These are phyloP conservation scores for Eupristina koningsbergeri DNA, from an alignment of 1,140 invertebrate species.

Conservation along the genomic window DNA sequence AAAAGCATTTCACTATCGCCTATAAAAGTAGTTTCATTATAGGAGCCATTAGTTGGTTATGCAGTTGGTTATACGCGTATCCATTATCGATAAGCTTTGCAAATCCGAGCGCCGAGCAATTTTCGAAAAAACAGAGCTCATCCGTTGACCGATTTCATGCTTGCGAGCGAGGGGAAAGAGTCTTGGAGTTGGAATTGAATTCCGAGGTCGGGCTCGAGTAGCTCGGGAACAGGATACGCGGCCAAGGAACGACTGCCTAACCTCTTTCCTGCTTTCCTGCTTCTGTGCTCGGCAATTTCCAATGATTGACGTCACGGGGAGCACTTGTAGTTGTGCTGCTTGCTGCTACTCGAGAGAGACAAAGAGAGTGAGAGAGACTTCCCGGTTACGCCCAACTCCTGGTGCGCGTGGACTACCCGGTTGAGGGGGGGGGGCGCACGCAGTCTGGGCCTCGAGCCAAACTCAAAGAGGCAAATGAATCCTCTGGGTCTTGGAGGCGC, in stretches of 20 bases:
- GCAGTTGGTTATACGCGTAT: not conserved
- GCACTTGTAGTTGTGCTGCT: not conserved
- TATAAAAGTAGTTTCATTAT: constrained; percentile 6
- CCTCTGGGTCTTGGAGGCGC: not conserved
- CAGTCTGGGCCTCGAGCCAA: constrained; percentile 29
- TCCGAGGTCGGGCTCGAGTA: not conserved
- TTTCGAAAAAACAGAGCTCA: not conserved
- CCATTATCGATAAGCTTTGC: constrained; percentile 29
- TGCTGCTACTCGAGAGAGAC: too few relatives aligned
- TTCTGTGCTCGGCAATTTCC: constrained; percentile 26
- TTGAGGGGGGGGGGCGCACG: too few relatives aligned
- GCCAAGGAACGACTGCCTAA: not conserved
- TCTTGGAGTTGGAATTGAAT: not conserved
- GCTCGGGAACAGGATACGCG: not conserved
- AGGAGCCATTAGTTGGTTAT: not conserved
- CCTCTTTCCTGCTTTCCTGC: not conserved
- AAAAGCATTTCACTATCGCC: constrained; percentile 28
- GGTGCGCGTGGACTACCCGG: too few relatives aligned
- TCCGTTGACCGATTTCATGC: too few relatives aligned
- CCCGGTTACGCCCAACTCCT: too few relatives aligned
- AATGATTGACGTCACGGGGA: constrained; percentile 44
- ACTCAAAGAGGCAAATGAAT: constrained; percentile 27
- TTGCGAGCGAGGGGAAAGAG: not conserved
- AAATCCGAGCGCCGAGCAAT: not conserved
- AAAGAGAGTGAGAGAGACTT: too few relatives aligned